Conservation (phyloP, 1,140 invertebrate genomes). For the Diprion similis region DNA sequence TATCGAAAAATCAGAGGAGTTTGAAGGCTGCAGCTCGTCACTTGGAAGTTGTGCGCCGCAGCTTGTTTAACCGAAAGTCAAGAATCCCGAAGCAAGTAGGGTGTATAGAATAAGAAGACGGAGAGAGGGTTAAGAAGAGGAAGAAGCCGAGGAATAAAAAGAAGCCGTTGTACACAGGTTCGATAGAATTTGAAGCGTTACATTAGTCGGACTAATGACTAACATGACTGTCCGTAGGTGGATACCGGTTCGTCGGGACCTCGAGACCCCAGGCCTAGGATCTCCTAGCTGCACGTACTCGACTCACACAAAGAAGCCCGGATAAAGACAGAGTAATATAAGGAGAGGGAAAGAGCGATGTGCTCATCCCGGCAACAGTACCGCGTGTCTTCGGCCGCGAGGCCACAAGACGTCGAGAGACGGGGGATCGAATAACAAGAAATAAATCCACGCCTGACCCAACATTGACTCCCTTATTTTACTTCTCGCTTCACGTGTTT, state of each 20-base stretch:
- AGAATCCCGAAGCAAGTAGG: no score
- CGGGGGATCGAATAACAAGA: constrained; percentile 28
- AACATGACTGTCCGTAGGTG: constrained; percentile 51
- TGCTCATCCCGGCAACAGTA: constrained; percentile 30
- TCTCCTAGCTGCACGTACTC: neutral
- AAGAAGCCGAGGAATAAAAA: neutral
- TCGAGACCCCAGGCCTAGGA: constrained; percentile 14
- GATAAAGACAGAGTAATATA: constrained; percentile 18
- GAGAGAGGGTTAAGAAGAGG: no score
- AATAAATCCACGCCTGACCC: no score
- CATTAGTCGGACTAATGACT: constrained; percentile 53
- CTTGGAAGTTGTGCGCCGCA: no score
- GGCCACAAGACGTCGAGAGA: constrained; percentile 22
- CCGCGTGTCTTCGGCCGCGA: neutral
- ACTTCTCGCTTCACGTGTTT: no score
- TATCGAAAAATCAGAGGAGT: no score
- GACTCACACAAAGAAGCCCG: neutral
- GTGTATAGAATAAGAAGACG: no score
- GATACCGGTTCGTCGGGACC: constrained; percentile 47
- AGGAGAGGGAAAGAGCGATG: constrained; percentile 1
- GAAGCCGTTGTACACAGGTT: constrained; percentile 12
- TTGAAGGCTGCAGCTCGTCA: no score
- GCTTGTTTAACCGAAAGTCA: no score
- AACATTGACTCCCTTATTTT: no score
- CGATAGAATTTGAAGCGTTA: constrained; percentile 41